These are phyloP conservation scores for Symphodus melops DNA, from an alignment of 2,113 vertebrate genomes.

Conservation along the genomic window DNA sequence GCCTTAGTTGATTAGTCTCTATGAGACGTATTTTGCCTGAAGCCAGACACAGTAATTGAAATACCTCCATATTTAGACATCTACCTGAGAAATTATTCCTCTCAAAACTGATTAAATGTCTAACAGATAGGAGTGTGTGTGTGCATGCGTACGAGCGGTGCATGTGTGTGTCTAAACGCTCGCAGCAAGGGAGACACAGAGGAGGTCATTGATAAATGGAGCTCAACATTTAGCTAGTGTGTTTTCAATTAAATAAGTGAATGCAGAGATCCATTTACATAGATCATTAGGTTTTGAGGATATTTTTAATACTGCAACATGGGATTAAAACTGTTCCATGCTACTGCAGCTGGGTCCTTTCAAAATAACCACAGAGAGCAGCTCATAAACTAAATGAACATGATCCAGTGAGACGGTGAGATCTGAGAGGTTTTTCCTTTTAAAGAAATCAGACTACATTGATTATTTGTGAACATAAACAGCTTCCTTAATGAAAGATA, in stretches of 20 bases:
- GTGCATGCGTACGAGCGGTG: slow-evolving; percentile 1
- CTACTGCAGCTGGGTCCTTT: slow-evolving; percentile 23
- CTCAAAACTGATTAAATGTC: slow-evolving; percentile 81
- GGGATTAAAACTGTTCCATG: slow-evolving; percentile 61
- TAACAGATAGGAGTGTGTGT: slow-evolving; percentile 1
- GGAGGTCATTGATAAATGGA: slow-evolving; percentile 76
- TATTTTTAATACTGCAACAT: slow-evolving; percentile 71
- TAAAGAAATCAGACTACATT: too few species aligned
- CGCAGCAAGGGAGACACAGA: slow-evolving; percentile 53
- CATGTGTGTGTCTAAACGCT: slow-evolving; percentile 13
- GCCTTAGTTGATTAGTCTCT: slow-evolving; percentile 69
- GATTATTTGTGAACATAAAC: slow-evolving; percentile 1
- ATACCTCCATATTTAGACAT: slow-evolving; percentile 79
- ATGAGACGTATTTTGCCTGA: slow-evolving; percentile 68
- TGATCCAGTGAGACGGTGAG: too few species aligned
- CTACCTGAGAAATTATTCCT: slow-evolving; percentile 80
- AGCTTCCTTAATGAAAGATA: neutral
- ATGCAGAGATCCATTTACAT: slow-evolving; percentile 70
- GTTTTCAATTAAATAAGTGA: slow-evolving; percentile 77
- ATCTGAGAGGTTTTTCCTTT: too few species aligned
- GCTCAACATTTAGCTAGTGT: slow-evolving; percentile 72
- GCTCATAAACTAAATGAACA: slow-evolving; percentile 21
- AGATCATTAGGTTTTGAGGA: slow-evolving; percentile 76
- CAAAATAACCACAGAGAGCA: slow-evolving; percentile 25
- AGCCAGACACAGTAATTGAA: slow-evolving; percentile 79